Evolutionary conservation across 2,113 vertebrate genomes (phyloP).

Genomic region (Camelus dromedarius): DNA sequence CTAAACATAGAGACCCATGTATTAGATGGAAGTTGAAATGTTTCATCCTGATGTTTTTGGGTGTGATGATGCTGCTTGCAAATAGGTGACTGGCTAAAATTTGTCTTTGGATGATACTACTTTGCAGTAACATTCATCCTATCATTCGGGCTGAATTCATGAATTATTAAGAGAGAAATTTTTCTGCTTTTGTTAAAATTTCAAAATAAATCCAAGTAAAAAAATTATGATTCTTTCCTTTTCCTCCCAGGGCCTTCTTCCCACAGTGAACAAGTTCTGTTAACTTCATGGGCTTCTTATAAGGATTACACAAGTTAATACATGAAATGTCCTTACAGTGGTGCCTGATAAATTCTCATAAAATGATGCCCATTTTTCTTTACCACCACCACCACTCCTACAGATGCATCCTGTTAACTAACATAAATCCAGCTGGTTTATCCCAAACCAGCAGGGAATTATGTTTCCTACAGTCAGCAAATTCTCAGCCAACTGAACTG

Average conservation of each 20-base stretch:
- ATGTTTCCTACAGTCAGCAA: not conserved
- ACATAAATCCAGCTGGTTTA: not conserved
- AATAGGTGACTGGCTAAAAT: not conserved
- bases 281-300: slow-evolving; percentile 25
- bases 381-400: not conserved
- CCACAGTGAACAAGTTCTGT: not conserved
- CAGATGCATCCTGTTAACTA: not conserved
- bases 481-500: not conserved
- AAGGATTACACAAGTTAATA: not conserved
- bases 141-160: not conserved
- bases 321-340: not conserved
- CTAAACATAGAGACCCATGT: not conserved
- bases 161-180: not conserved
- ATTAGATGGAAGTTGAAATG: not conserved
- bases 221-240: not conserved
- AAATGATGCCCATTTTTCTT: not conserved
- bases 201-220: not conserved
- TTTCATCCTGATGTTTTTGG: not conserved
- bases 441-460: not conserved
- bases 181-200: slow-evolving; percentile 31
- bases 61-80: not conserved
- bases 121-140: not conserved
- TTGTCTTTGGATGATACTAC: not conserved
- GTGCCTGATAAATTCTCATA: not conserved
- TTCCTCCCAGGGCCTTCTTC: not conserved